These are phyloP conservation scores for Oreochromis grahami DNA, from an alignment of 2,797 vertebrate species.

Conservation along the genomic window DNA sequence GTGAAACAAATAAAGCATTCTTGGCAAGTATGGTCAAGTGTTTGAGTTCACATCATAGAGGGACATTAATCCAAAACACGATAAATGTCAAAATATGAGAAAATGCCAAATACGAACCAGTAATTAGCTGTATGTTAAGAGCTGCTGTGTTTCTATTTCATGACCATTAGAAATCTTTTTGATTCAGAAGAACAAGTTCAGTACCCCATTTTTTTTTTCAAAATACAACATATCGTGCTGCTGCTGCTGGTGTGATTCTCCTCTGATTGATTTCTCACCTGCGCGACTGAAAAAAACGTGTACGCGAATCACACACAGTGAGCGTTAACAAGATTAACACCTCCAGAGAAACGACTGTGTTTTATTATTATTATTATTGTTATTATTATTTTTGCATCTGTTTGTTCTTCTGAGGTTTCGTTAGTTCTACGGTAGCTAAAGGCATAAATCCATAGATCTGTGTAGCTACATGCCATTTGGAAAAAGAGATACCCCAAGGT, in stretches of 20 bases:
- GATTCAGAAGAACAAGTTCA: not conserved
- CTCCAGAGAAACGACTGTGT: not conserved
- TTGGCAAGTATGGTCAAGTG: not conserved
- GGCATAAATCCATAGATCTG: conserved; percentile 22
- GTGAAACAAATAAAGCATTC: not conserved
- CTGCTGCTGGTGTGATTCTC: not conserved
- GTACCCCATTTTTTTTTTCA: not conserved
- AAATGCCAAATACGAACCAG: not conserved
- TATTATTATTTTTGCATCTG: not conserved
- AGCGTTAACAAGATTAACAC: not conserved
- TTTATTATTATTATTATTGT: not conserved
- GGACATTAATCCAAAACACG: not conserved
- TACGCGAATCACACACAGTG: not conserved
- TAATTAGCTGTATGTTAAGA: not conserved
- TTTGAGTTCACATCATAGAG: not conserved
- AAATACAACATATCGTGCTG: not conserved
- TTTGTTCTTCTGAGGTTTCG: not conserved
- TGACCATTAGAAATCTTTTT: not conserved
- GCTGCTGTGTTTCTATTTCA: not conserved
- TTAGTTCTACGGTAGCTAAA: not conserved
- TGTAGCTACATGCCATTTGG: not conserved
- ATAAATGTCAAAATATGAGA: not conserved
- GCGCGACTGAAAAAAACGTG: not conserved
- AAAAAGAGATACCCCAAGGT: conserved; percentile 8
- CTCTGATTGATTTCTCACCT: not conserved